Conservation (phyloP, 1,140 invertebrate genomes). For the Whitmania pigra region DNA sequence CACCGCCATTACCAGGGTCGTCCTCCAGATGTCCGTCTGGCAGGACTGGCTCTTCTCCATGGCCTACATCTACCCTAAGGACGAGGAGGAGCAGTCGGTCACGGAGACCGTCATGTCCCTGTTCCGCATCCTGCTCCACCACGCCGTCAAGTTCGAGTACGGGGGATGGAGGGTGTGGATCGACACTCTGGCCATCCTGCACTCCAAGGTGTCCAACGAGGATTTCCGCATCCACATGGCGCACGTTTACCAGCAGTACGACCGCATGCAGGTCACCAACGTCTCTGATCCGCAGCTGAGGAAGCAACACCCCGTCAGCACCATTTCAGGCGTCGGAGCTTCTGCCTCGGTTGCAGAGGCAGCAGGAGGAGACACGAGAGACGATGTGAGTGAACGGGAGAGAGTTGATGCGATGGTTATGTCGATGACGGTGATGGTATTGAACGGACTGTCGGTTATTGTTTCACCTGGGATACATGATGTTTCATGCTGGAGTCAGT, state of each 20-base stretch:
- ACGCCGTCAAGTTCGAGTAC: conserved; percentile 97
- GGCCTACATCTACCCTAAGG: conserved; percentile 92
- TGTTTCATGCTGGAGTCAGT: no score
- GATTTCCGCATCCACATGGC: conserved; percentile 57
- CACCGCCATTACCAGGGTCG: conserved; percentile 61
- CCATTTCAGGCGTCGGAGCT: conserved; percentile 62
- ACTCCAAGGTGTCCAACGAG: conserved; percentile 95
- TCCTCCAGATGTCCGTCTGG: conserved; percentile 99
- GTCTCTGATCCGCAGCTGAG: conserved; percentile 82
- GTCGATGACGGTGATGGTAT: conserved; percentile 24
- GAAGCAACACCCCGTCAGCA: conserved; percentile 81
- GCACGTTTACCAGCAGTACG: conserved; percentile 87
- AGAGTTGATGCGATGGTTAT: conserved; percentile 12
- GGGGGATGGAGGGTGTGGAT: conserved; percentile 99
- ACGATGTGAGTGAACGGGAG: neutral
- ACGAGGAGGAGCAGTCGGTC: conserved; percentile 83
- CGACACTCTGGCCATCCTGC: conserved; percentile 94
- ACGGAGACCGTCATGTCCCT: conserved; percentile 95
- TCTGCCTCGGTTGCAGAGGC: neutral
- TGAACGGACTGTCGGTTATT: neutral
- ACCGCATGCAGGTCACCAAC: conserved; percentile 77
- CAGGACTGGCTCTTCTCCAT: conserved; percentile 98
- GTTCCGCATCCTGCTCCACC: conserved; percentile 91
- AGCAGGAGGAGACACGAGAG: conserved; percentile 20
- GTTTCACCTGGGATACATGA: no score